Evolutionary conservation across 1,140 invertebrate species (phyloP).

Genomic region (Dolichoris vasculosae): DNA sequence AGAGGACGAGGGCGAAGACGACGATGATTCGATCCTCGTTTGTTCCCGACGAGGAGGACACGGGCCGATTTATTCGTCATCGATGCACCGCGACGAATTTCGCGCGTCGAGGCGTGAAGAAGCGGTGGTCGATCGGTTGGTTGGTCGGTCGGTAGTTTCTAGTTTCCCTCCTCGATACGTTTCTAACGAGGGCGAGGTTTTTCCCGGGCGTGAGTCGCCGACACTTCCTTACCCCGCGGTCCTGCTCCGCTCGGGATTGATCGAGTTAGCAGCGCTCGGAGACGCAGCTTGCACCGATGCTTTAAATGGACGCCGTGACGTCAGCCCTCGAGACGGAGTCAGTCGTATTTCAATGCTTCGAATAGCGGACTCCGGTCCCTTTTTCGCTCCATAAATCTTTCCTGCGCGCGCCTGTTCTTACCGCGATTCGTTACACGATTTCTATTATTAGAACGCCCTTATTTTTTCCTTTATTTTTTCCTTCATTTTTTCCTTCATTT

Average conservation of each 20-base stretch:
- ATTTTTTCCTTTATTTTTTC: too few relatives aligned
- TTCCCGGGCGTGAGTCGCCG: background rate
- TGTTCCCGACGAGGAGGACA: background rate
- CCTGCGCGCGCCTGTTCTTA: background rate
- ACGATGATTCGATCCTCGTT: slow-evolving; percentile 35
- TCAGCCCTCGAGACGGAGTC: background rate
- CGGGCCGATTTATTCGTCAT: background rate
- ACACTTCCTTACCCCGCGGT: background rate
- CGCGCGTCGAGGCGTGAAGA: background rate
- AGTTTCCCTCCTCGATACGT: too few relatives aligned
- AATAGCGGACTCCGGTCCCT: background rate
- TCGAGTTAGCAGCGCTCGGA: background rate
- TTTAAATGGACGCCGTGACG: background rate
- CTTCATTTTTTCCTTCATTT: background rate
- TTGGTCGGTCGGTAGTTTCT: too few relatives aligned
- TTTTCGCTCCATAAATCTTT: slow-evolving; percentile 1
- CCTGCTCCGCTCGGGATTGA: background rate
- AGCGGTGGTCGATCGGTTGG: too few relatives aligned
- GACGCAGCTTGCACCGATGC: background rate
- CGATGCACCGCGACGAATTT: background rate
- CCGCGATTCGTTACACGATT: slow-evolving; percentile 10
- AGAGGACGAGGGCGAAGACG: too few relatives aligned
- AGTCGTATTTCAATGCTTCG: slow-evolving; percentile 16
- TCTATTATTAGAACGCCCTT: slow-evolving; percentile 18
- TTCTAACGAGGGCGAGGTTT: background rate